Evolutionary conservation across 2,113 vertebrate genomes (phyloP).

Genomic region (Manacus vitellinus): DNA sequence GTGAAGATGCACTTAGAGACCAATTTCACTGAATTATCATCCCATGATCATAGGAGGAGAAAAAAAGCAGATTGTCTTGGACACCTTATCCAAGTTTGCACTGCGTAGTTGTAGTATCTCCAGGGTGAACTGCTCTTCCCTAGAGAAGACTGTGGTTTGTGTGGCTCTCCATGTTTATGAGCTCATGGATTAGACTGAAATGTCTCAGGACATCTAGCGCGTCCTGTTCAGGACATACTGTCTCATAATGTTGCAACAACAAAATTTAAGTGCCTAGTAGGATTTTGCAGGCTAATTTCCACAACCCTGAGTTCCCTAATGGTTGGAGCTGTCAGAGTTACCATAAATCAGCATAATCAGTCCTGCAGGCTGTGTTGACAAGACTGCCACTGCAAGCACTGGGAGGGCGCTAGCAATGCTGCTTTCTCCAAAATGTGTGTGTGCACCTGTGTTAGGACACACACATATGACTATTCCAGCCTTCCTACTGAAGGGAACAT

Average conservation of each 20-base stretch:
- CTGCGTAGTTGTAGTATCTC: accelerated
- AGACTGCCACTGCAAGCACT: not conserved
- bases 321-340: not conserved
- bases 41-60: not conserved
- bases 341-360: not conserved
- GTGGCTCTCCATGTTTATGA: not conserved
- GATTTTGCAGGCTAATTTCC: not conserved
- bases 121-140: not conserved
- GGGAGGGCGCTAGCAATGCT: not conserved
- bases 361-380: not conserved
- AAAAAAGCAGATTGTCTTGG: not conserved
- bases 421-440: not conserved
- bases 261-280: not conserved
- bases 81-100: not conserved
- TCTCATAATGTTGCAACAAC: not conserved
- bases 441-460: accelerated
- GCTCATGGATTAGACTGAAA: not conserved
- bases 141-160: not conserved
- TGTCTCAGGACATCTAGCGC: accelerated
- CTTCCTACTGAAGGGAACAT: not conserved
- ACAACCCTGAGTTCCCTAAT: not conserved
- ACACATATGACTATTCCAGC: not conserved
- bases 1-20: not conserved
- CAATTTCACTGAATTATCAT: not conserved
- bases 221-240: not conserved